Evolutionary conservation across 2,797 vertebrate genomes (phyloP), one percentile per base, ranked within the genome.

Genomic region (Trematomus bernacchii): DNA sequence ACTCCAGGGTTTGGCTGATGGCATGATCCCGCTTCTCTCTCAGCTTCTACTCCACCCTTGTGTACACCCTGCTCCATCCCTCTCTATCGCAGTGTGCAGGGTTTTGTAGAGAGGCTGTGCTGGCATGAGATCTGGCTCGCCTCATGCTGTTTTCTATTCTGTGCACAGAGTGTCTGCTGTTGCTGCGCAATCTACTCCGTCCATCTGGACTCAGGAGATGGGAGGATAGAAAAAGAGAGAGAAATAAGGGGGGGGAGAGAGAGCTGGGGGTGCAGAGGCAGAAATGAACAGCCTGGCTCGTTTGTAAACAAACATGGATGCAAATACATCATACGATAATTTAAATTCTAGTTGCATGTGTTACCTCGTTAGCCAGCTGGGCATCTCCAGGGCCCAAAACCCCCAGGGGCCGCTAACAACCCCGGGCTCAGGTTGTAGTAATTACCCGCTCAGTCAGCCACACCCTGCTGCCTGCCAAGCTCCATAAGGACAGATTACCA

Each of bases 131-230:
- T 71, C 71, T 82, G 80, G 77, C 79, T 68, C 66, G 8, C 50
- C 59, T 65, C 63, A 1, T 30, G 14, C 68, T n/a, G n/a, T 76
- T 78, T 88, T 73, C 55, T 52, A 77, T 18, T 84, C 14, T 62
- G 66, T 79, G 70, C 62, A 71, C 51, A 50, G 40, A 74, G 76
- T 83, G 77, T 89, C 67, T 84, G 77, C 74, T 70, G 77, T 68
- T 47, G 83, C 82, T 75, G 59, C 72, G 40, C 27, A 69, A 71
- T 81, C 68, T 80, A 50, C 73, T 59, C 69, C 2, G 33, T 73
- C 80, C 78, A 80, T 90, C 77, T 87, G 84, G 73, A 58, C 67
- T 48, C 59, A 61, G 69, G 71, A 84, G 57, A 75, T 51, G 60
- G 66, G 53, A 52, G 71, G 73, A 71, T 16, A 44, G 47, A 46